Evolutionary conservation across 1,140 invertebrate genomes (phyloP).

Genomic region (Drosophila baimaii): DNA sequence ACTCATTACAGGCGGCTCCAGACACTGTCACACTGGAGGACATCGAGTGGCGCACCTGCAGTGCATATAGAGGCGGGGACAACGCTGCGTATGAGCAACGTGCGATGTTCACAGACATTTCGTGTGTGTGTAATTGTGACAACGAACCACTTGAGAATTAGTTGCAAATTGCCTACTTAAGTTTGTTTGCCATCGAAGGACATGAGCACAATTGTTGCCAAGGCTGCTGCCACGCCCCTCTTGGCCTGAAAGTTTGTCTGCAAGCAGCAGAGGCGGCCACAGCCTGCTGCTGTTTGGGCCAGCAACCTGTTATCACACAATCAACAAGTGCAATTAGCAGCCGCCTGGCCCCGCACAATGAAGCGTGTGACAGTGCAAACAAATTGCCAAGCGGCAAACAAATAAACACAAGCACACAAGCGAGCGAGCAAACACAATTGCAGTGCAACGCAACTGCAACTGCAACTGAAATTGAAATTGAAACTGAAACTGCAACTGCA

Average conservation of each 20-base stretch:
- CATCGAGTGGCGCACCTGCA: constrained; percentile 31
- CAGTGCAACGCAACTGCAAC: constrained; percentile 22
- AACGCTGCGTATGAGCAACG: constrained; percentile 74
- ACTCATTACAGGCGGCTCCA: constrained; percentile 31
- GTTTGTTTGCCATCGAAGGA: constrained; percentile 67
- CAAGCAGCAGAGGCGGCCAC: constrained; percentile 65
- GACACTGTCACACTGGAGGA: constrained; percentile 38
- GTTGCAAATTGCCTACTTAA: constrained; percentile 82
- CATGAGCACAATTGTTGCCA: constrained; percentile 62
- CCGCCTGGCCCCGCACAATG: constrained; percentile 62
- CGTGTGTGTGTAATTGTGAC: constrained; percentile 46
- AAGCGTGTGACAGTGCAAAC: constrained; percentile 79
- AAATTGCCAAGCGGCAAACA: constrained; percentile 68
- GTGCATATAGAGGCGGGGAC: constrained; percentile 12
- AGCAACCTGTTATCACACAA: constrained; percentile 75
- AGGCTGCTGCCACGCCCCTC: constrained; percentile 66
- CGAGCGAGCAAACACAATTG: constrained; percentile 45
- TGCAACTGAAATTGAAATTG: constrained; percentile 13
- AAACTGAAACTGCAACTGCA: neutral
- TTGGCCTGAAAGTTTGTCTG: constrained; percentile 61
- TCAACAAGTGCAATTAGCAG: constrained; percentile 81
- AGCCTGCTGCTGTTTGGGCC: constrained; percentile 31
- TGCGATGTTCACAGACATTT: constrained; percentile 46
- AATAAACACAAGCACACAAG: constrained; percentile 40
- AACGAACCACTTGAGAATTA: constrained; percentile 72